Evolutionary conservation across 2,797 vertebrate species (phyloP).

Genomic region (Muraenolepis orangiensis): DNA sequence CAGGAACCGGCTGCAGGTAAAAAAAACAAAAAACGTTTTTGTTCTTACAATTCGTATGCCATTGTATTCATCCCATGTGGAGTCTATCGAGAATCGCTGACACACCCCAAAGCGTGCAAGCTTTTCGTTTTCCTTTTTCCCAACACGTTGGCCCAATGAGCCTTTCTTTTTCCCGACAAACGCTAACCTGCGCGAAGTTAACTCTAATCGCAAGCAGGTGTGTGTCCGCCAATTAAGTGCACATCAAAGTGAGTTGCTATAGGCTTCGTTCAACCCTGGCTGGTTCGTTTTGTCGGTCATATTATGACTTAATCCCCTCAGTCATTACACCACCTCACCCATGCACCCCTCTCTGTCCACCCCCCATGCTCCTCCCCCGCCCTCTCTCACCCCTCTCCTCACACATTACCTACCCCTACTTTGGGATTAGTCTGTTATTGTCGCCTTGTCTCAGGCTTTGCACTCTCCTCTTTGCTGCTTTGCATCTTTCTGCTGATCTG

Average conservation of each 20-base stretch:
- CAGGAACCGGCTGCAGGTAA: conserved; percentile 94
- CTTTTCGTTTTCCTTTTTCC: not conserved
- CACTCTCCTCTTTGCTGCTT: conserved; percentile 58
- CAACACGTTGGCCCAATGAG: conserved; percentile 1
- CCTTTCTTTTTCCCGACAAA: not conserved
- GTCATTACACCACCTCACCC: not conserved
- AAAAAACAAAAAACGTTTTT: conserved; percentile 17
- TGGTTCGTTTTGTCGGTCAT: conserved; percentile 9
- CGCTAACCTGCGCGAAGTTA: not conserved
- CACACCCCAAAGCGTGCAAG: too few relatives aligned
- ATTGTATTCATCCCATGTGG: conserved; percentile 15
- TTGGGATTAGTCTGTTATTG: conserved; percentile 80
- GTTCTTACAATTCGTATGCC: not conserved
- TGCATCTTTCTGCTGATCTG: conserved; percentile 67
- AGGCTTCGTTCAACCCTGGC: conserved; percentile 18
- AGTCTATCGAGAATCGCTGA: too few relatives aligned
- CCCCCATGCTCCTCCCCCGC: conserved; percentile 22
- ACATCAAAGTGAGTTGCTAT: conserved; percentile 6
- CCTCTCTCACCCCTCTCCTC: conserved; percentile 39
- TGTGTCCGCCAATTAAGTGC: not conserved
- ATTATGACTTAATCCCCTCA: conserved; percentile 3
- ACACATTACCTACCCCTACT: conserved; percentile 65
- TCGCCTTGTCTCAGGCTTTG: conserved; percentile 56
- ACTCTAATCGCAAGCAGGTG: conserved; percentile 1
- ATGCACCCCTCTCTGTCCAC: conserved; percentile 19